phyloP scores from a whole-genome alignment of 2,888 invertebrate species.

The Oithona nana region DNA sequence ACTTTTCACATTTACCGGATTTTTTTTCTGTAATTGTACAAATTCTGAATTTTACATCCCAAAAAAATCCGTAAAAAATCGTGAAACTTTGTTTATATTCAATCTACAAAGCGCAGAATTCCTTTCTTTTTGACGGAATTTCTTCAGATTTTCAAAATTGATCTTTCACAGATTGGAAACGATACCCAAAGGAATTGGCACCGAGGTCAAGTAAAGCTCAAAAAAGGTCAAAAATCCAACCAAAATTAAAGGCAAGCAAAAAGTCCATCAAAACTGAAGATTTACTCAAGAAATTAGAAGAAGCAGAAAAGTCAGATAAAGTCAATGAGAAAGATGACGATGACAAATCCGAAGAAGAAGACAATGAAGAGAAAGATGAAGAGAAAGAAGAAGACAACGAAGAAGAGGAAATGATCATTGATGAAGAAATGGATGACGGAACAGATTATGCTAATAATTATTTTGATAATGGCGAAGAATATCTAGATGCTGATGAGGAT shows the following conservation, averaged over 20 bases:
- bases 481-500: constrained; percentile 61
- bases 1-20: too few species aligned
- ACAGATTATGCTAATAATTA: constrained; percentile 71
- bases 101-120: too few species aligned
- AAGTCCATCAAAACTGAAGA: not conserved
- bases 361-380: constrained; percentile 24
- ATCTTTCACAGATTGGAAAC: constrained; percentile 22
- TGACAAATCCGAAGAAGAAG: constrained; percentile 20
- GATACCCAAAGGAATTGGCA: constrained; percentile 23
- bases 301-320: not conserved
- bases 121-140: too few species aligned
- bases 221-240: too few species aligned
- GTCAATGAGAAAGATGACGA: constrained; percentile 18
- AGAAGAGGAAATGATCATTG: constrained; percentile 38
- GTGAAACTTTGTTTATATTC: too few species aligned
- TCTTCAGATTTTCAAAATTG: too few species aligned
- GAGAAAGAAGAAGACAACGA: constrained; percentile 40
- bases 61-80: too few species aligned
- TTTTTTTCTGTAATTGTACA: too few species aligned
- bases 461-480: constrained; percentile 69
- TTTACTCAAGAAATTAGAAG: constrained; percentile 3
- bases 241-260: not conserved
- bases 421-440: constrained; percentile 65
- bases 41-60: too few species aligned
- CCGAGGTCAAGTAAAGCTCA: too few species aligned